Conservation (phyloP, 2,888 invertebrate genomes). For the Caenorhabditis sulstoni region DNA sequence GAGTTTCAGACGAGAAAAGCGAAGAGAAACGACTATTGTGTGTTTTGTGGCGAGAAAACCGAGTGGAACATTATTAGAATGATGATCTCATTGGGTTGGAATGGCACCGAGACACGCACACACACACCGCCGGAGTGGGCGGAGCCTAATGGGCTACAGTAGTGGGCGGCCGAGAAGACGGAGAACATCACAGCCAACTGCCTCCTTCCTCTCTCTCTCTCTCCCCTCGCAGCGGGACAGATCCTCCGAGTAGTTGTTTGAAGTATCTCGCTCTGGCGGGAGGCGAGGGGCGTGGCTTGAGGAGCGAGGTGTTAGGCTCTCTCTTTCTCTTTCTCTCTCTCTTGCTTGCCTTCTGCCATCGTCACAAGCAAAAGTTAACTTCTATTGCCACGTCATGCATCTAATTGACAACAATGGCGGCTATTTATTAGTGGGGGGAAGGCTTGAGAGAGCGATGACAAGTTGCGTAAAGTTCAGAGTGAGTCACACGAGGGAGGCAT, state of each 20-base stretch:
- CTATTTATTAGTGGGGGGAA: conserved; percentile 32
- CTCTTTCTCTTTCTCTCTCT: too few species aligned
- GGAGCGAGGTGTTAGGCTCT: conserved; percentile 26
- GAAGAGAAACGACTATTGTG: conserved; percentile 27
- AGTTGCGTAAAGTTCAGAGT: conserved; percentile 57
- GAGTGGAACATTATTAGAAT: conserved; percentile 52
- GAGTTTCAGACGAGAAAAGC: conserved; percentile 1
- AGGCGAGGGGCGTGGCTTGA: conserved; percentile 21
- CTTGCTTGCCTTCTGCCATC: background rate
- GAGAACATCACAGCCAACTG: conserved; percentile 33
- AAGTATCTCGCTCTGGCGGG: conserved; percentile 38
- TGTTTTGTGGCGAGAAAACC: conserved; percentile 35
- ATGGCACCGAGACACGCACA: conserved; percentile 48
- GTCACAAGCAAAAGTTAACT: conserved; percentile 45
- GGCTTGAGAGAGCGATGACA: conserved; percentile 15
- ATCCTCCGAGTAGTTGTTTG: conserved; percentile 48
- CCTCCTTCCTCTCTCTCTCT: background rate
- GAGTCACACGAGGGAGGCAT: conserved; percentile 31
- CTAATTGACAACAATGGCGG: conserved; percentile 55
- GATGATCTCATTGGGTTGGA: conserved; percentile 56
- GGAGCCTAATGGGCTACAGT: conserved; percentile 43
- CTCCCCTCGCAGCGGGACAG: conserved; percentile 10
- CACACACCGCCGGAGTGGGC: conserved; percentile 30
- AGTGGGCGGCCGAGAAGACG: conserved; percentile 31
- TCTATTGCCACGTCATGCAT: conserved; percentile 50